Percentiles rank a stretch among this genome's conserved stretches.
Evolutionary conservation across 2,113 vertebrate genomes (phyloP).

Genomic region (Solea solea): DNA sequence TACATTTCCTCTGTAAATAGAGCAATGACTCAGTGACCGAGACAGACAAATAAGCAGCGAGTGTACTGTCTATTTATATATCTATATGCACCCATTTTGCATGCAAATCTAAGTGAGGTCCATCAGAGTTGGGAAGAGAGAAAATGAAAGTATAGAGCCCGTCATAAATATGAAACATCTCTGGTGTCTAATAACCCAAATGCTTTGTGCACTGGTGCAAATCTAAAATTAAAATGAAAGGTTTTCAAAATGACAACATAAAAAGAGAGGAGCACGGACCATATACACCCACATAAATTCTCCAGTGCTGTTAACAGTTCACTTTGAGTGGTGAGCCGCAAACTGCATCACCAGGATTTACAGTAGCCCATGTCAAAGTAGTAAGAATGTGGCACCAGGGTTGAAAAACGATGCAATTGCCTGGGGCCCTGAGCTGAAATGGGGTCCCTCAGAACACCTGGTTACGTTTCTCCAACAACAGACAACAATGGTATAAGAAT

Average conservation of each 20-base stretch:
- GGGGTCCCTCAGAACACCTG: no score
- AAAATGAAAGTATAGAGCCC: not conserved
- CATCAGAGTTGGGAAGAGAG: not conserved
- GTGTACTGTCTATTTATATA: slow-evolving; percentile 29
- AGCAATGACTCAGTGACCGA: slow-evolving; percentile 15
- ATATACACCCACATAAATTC: slow-evolving; percentile 12
- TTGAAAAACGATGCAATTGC: no score
- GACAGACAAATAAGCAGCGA: not conserved
- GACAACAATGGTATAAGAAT: no score
- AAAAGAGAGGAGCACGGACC: slow-evolving; percentile 26
- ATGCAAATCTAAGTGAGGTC: slow-evolving; percentile 20
- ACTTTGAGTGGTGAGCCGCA: slow-evolving; percentile 27
- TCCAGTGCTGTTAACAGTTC: slow-evolving; percentile 43
- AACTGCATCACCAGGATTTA: slow-evolving; percentile 3
- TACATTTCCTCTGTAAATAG: slow-evolving; percentile 17
- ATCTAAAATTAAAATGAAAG: slow-evolving; percentile 41
- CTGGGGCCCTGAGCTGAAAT: no score
- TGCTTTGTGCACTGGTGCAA: slow-evolving; percentile 16
- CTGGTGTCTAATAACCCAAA: slow-evolving; percentile 1
- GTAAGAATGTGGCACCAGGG: no score
- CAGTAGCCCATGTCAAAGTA: no score
- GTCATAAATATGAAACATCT: slow-evolving; percentile 22
- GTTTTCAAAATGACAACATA: slow-evolving; percentile 35
- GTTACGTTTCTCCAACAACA: no score
- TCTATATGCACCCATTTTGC: not conserved